These are phyloP conservation scores for Spheniscus humboldti DNA, from an alignment of 2,797 vertebrate species.

Conservation along the genomic window DNA sequence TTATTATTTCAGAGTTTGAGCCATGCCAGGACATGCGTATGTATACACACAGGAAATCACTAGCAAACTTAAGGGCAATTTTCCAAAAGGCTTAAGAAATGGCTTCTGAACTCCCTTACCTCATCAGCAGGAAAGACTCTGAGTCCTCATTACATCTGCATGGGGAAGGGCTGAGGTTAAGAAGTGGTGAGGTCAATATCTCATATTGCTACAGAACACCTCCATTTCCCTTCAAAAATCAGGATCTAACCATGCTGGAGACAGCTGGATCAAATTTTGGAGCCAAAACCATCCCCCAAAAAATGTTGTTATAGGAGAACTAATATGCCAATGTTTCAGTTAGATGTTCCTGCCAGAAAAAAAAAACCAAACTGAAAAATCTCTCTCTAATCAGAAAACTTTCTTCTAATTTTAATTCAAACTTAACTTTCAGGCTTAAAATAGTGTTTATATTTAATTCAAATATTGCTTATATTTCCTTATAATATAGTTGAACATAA, in stretches of 20 bases:
- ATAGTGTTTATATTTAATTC: not conserved
- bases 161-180: not conserved
- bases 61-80: not conserved
- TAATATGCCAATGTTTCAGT: not conserved
- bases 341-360: not conserved
- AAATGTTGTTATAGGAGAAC: not conserved
- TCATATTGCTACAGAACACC: not conserved
- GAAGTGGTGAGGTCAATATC: not conserved
- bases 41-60: not conserved
- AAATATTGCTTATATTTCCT: not conserved
- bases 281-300: not conserved
- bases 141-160: not conserved
- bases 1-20: not conserved
- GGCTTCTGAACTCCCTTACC: not conserved
- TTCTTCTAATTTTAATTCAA: not conserved
- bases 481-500: not conserved
- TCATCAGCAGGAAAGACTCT: not conserved
- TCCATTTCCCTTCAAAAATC: not conserved
- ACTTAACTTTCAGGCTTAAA: not conserved
- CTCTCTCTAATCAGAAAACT: not conserved
- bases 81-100: not conserved
- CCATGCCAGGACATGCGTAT: not conserved
- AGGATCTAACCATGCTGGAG: not conserved
- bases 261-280: not conserved
- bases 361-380: not conserved